These are phyloP conservation scores for Conchocele bisecta DNA, from an alignment of 2,888 invertebrate species.

Conservation along the genomic window DNA sequence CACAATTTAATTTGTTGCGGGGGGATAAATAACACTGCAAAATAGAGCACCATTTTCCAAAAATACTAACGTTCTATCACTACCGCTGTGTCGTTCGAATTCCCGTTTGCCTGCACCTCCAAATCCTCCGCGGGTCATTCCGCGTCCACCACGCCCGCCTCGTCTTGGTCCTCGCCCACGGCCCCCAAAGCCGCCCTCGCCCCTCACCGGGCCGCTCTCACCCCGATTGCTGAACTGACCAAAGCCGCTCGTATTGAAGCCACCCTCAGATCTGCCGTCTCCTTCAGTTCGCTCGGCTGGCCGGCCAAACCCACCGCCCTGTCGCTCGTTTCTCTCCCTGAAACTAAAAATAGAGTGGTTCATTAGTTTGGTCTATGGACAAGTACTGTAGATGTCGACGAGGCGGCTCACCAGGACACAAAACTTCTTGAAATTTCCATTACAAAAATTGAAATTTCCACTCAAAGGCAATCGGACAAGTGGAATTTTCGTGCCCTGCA, in stretches of 20 bases:
- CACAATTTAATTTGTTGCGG: too few relatives aligned
- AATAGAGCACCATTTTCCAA: not conserved
- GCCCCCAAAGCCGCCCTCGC: conserved; percentile 9
- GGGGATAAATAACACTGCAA: too few relatives aligned
- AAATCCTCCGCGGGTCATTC: conserved; percentile 63
- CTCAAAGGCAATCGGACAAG: too few relatives aligned
- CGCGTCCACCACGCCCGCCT: conserved; percentile 60
- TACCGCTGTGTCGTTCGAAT: conserved; percentile 97
- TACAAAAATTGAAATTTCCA: too few relatives aligned
- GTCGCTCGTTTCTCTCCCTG: conserved; percentile 17
- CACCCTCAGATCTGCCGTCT: conserved; percentile 38
- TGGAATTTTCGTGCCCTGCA: too few relatives aligned
- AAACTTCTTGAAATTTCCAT: too few relatives aligned
- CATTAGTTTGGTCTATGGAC: too few relatives aligned
- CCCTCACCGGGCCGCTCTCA: not conserved
- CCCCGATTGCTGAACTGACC: too few relatives aligned
- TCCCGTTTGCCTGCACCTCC: conserved; percentile 89
- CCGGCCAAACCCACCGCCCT: conserved; percentile 27
- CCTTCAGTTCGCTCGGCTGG: conserved; percentile 23
- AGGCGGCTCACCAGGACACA: too few relatives aligned
- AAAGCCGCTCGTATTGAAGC: too few relatives aligned
- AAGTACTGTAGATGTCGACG: too few relatives aligned
- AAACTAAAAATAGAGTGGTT: too few relatives aligned
- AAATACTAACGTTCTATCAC: conserved; percentile 93
- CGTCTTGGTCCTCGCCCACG: conserved; percentile 65